phyloP scores from a whole-genome alignment of 1,140 invertebrate species.

The Bombus impatiens region DNA sequence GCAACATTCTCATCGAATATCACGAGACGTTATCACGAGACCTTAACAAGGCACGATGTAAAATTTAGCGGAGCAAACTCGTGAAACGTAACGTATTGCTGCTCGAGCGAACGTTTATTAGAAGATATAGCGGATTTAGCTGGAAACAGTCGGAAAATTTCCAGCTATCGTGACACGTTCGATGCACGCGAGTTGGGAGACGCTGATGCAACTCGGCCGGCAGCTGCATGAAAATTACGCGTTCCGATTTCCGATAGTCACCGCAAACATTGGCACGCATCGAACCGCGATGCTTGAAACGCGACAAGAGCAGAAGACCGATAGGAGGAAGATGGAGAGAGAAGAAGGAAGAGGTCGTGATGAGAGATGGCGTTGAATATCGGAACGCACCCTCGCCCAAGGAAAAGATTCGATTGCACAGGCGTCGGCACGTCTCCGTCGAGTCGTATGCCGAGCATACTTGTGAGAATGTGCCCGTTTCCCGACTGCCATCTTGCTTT shows the following conservation, averaged over 20 bases:
- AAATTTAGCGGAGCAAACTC: neutral
- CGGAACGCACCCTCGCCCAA: constrained; percentile 42
- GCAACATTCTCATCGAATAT: too few species aligned
- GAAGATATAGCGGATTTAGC: neutral
- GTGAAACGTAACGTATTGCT: too few species aligned
- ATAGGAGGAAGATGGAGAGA: neutral
- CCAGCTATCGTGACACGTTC: neutral
- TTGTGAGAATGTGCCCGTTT: constrained; percentile 64
- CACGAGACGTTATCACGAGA: too few species aligned
- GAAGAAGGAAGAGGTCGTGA: constrained; percentile 4
- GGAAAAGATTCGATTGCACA: constrained; percentile 42
- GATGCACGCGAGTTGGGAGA: constrained; percentile 18
- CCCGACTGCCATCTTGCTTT: constrained; percentile 72
- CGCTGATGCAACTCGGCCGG: constrained; percentile 15
- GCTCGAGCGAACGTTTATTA: too few species aligned
- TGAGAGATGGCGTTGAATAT: constrained; percentile 20
- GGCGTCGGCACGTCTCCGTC: constrained; percentile 44
- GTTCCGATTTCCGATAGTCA: constrained; percentile 40
- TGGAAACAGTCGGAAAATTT: neutral
- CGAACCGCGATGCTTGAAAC: too few species aligned
- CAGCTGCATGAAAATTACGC: constrained; percentile 12
- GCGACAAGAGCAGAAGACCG: neutral
- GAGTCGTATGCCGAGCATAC: constrained; percentile 25
- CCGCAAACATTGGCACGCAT: constrained; percentile 36
- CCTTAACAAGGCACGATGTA: too few species aligned